Base-by-base conservation (phyloP, 1,140 invertebrate species). In the Drosophila ironensis region DNA sequence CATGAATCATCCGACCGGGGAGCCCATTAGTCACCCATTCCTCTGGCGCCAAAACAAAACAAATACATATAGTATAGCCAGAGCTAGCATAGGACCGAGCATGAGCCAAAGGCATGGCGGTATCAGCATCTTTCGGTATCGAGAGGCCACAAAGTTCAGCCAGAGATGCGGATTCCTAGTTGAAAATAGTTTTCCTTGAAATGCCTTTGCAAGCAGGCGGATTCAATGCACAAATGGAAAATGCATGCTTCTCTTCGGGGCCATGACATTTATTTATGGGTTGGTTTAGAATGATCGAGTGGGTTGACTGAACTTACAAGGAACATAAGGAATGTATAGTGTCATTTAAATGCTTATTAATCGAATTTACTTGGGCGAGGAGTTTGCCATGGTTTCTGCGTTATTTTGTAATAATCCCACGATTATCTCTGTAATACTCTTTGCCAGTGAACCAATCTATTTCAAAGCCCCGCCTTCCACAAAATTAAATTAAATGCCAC, bases 101-200 rank as follows among this genome's bases (percentile, higher is more conserved):
- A 20, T 16, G 17, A 54, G 38, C 40, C 57, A 44, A 27, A 45
- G 33, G n/a, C 53, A 37, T 22, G 25, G 41, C 2, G 16, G 27
- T 17, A 42, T 25, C 7, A 11, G 5, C 44, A 30, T 16, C 44
- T 14, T 35, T 30, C 25, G n/a, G n/a, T n/a, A 30, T 27, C 24
- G 7, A 25, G n/a, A 28, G 60, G 60, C 59, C 42, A 63, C 24
- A 64, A 9, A 54, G 61, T 66, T 66, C 61, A 66, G 46, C 22
- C 4, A 22, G 11, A 37, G 27, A 59, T 54, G 69, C 46, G 48
- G 41, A 71, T 71, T 71, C 67, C 30, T 52, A 41, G 47, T 52
- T 61, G 33, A 61, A 71, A 71, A 71, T 71, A 71, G 68, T 57
- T 71, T 71, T 71, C 68, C 68, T 71, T 71, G 68, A 71, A 71